Percentiles rank a stretch among this genome's conserved stretches.
phyloP scores from a whole-genome alignment of 2,113 vertebrate genomes.

The Campylorhamphus procurvoides region DNA sequence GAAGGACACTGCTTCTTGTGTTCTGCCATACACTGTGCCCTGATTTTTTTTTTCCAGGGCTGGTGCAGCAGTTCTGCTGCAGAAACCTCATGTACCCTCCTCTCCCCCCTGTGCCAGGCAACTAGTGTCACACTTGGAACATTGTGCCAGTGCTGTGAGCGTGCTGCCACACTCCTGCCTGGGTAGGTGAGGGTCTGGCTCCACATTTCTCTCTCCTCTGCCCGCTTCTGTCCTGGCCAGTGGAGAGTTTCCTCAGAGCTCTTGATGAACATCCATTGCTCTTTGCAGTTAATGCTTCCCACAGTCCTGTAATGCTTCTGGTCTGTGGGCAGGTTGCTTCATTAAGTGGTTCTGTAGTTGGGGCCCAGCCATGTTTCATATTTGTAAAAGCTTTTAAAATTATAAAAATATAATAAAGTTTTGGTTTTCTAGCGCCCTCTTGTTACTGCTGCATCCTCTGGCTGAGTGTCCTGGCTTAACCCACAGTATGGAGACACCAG shows the following conservation, averaged over 20 bases:
- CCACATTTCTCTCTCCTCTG: fast-evolving
- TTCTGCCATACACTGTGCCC: fast-evolving
- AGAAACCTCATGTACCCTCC: background rate
- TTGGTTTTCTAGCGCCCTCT: background rate
- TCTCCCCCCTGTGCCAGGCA: fast-evolving
- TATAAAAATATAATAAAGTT: background rate
- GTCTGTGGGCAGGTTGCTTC: background rate
- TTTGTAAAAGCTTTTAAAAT: background rate
- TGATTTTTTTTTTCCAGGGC: background rate
- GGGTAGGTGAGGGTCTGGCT: background rate
- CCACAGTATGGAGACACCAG: background rate
- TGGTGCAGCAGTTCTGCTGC: background rate
- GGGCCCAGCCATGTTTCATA: background rate
- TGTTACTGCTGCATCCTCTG: background rate
- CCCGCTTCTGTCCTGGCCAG: background rate
- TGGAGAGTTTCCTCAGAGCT: background rate
- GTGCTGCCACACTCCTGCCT: fast-evolving
- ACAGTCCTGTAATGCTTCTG: background rate
- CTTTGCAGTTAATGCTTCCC: background rate
- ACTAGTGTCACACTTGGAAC: fast-evolving
- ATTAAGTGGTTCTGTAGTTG: background rate
- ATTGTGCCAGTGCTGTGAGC: background rate
- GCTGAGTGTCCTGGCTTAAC: background rate
- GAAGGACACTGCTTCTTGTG: background rate
- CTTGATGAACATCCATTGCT: background rate